Conservation (phyloP, 2,113 vertebrate species). For the Esox niger region DNA sequence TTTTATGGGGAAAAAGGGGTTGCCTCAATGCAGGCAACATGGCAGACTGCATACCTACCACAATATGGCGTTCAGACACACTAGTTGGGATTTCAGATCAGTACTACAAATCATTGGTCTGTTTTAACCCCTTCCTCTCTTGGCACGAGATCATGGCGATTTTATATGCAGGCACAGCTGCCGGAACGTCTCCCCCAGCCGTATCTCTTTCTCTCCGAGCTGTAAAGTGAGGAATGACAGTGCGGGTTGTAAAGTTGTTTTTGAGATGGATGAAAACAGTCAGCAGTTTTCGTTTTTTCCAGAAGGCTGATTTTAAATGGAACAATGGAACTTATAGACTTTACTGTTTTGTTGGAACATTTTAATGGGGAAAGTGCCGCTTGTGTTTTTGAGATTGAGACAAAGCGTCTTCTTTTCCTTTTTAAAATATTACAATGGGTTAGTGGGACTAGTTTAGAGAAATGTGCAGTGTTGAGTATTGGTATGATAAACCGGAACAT, state of each 20-base stretch:
- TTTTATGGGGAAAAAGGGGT: constrained; percentile 31
- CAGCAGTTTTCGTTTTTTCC: constrained; percentile 3
- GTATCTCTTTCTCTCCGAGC: constrained; percentile 1
- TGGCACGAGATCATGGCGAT: constrained; percentile 1
- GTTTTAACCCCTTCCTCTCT: constrained; percentile 25
- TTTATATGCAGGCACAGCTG: constrained; percentile 11
- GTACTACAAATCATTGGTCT: constrained; percentile 26
- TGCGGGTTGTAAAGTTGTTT: constrained; percentile 39
- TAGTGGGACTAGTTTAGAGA: neutral
- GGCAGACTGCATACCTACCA: constrained; percentile 50
- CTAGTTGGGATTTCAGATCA: constrained; percentile 2
- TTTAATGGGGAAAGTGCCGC: too few relatives aligned
- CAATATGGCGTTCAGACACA: constrained; percentile 43
- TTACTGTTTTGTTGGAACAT: too few relatives aligned
- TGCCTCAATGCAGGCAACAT: neutral
- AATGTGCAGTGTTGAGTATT: neutral
- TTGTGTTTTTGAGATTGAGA: too few relatives aligned
- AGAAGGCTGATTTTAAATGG: neutral
- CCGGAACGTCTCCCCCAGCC: neutral
- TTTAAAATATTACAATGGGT: neutral
- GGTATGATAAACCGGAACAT: too few relatives aligned
- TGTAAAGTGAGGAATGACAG: constrained; percentile 33
- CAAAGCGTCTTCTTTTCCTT: neutral
- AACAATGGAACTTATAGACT: neutral
- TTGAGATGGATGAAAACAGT: constrained; percentile 31